Evolutionary conservation across 2,888 invertebrate genomes (phyloP), one percentile per base, ranked within the genome.

Genomic region (Calameuta filiformis): DNA sequence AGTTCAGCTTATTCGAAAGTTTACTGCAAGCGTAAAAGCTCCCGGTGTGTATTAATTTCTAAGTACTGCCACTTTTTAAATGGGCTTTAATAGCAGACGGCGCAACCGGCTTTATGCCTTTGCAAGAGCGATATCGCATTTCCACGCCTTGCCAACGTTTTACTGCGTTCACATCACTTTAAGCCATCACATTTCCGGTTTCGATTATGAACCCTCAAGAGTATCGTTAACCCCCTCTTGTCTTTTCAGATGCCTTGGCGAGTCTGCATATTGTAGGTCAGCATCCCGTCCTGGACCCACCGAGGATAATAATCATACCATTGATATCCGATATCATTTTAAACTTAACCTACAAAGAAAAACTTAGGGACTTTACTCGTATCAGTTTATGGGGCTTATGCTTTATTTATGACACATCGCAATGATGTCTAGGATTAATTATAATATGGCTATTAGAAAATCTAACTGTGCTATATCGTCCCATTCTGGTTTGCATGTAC

Each of bases 21-120:
- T 56, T 56, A 56, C 56, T 56, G 56, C 56, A 56, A 56, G 56
- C 56, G 56, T 23, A 23, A 56, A 56, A 56, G 56, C 23, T 23
- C 56, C 56, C 71, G 71, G 71, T 31, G 71, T 34, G 71, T 71
- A 71, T 71, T 71, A 71, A 71, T 71, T 71, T 34, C 71, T 71
- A 71, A 71, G 71, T 31, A 71, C 34, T 34, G 71, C 30, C 71
- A 23, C 56, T 34, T 71, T 30, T 34, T 31, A 71, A 71, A 71
- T 71, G 71, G 71, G 34, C 31, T 71, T 30, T 71, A 71, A 71
- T 71, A 30, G 56, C 56, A 56, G 56, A 9, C 56, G 56, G 56
- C 56, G 23, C 23, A 56, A 9, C 23, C 56, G 9, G 56, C 56
- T 56, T 56, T 56, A 56, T 56, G 23, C 56, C 56, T 56, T 56